Conservation (phyloP, 2,888 invertebrate species). For the Conus canariensis region DNA sequence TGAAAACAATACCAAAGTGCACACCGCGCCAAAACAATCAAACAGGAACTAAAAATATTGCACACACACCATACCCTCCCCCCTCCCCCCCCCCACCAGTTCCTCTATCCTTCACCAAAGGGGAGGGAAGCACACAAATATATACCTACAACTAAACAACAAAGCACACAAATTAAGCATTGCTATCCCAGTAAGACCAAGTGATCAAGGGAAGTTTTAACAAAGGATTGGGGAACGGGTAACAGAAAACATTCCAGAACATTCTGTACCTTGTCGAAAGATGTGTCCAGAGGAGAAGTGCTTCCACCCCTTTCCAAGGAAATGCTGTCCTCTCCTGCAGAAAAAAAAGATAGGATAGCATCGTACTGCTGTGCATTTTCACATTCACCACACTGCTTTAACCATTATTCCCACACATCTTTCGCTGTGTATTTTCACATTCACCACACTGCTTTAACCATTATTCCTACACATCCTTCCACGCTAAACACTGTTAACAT, state of each 20-base stretch:
- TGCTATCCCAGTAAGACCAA: background rate
- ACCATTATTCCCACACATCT: no score
- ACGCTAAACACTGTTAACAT: no score
- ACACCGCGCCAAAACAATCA: constrained; percentile 16
- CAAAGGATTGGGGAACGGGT: background rate
- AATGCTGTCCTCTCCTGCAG: constrained; percentile 71
- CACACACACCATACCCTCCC: background rate
- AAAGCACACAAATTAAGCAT: background rate
- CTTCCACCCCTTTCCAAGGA: constrained; percentile 71
- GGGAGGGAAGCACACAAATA: background rate
- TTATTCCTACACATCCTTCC: no score
- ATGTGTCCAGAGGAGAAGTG: constrained; percentile 69
- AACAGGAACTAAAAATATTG: background rate
- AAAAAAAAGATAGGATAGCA: background rate
- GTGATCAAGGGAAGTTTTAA: background rate
- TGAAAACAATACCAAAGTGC: constrained; percentile 12
- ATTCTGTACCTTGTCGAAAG: constrained; percentile 69
- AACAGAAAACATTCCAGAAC: background rate
- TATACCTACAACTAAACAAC: constrained; percentile 3
- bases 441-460: no score
- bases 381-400: no score
- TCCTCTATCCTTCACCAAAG: background rate
- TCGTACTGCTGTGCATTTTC: no score
- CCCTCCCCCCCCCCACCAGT: background rate
- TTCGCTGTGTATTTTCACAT: no score